These are phyloP conservation scores for Ciona savignyi DNA, from an alignment of 23 tunicate species.

Conservation along the genomic window DNA sequence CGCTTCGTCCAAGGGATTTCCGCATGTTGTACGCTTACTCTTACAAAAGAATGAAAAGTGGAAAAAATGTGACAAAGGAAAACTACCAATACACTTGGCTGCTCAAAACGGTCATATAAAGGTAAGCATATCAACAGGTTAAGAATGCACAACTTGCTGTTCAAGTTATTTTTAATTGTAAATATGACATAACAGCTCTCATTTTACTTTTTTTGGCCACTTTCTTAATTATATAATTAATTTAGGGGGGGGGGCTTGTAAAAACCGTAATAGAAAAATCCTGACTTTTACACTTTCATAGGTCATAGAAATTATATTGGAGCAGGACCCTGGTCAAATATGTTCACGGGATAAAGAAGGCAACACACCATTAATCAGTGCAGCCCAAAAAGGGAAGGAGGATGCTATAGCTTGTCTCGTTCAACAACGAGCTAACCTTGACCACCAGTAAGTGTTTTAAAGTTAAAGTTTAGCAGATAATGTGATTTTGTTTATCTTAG, in stretches of 20 bases:
- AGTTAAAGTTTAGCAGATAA: neutral
- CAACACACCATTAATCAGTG: constrained; percentile 24
- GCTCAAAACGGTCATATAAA: constrained; percentile 4
- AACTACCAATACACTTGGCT: constrained; percentile 21
- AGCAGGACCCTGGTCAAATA: neutral
- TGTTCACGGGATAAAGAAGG: constrained; percentile 8
- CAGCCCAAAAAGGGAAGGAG: constrained; percentile 2
- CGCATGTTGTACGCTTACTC: constrained; percentile 8
- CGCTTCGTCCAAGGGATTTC: constrained; percentile 18
- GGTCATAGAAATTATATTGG: constrained; percentile 9
- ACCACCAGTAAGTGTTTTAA: constrained; percentile 6
- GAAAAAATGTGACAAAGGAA: constrained; percentile 5
- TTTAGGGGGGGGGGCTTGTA: neutral
- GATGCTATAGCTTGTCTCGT: constrained; percentile 6
- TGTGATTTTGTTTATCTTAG: neutral
- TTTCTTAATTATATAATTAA: neutral
- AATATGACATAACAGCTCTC: too few species aligned
- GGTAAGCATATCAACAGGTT: neutral
- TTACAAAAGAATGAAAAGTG: neutral
- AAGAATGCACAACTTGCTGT: neutral
- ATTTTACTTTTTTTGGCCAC: too few species aligned
- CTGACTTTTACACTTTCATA: neutral
- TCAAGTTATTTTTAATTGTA: neutral
- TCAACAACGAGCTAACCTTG: constrained; percentile 16
- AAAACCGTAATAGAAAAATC: neutral